Percentiles rank a stretch among this genome's conserved stretches.
Conservation (phyloP, 2,113 vertebrate genomes). For the Chloropsis cyanopogon region DNA sequence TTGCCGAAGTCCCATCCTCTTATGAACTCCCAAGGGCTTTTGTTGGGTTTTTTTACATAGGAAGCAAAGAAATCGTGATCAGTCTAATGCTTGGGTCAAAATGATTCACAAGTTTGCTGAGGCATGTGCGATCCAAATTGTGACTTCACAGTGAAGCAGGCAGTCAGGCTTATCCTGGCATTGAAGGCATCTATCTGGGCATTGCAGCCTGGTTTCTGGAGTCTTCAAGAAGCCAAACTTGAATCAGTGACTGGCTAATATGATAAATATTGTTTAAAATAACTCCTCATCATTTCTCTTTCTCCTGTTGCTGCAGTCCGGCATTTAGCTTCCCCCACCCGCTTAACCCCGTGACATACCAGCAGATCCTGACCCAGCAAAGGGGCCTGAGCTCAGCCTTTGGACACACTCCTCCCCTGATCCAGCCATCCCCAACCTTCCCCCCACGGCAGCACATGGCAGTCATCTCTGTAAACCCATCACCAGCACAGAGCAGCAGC, state of each 20-base stretch:
- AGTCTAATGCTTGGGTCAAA: neutral
- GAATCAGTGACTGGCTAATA: neutral
- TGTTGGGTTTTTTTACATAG: neutral
- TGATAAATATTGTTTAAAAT: neutral
- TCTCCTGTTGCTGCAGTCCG: slow-evolving; percentile 74
- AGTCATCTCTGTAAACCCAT: slow-evolving; percentile 73
- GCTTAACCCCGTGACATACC: slow-evolving; percentile 93
- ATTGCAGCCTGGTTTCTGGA: neutral
- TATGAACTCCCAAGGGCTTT: neutral
- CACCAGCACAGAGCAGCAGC: slow-evolving; percentile 73
- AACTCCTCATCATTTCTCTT: neutral
- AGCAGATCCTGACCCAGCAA: slow-evolving; percentile 94
- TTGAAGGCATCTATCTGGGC: neutral
- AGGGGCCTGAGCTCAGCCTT: slow-evolving; percentile 87
- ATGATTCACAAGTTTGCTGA: neutral
- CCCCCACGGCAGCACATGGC: slow-evolving; percentile 83
- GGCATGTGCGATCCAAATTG: fast-evolving
- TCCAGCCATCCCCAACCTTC: slow-evolving; percentile 85
- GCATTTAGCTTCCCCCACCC: slow-evolving; percentile 94
- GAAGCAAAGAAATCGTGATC: neutral
- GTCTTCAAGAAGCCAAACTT: neutral
- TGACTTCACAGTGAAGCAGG: neutral
- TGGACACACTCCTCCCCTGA: slow-evolving; percentile 88
- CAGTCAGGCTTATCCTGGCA: neutral
- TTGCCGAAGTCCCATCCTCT: neutral